Percentiles rank a stretch among this genome's conserved stretches.
Conservation (phyloP, 2,113 vertebrate genomes). For the Ophthalmolycus amberensis region DNA sequence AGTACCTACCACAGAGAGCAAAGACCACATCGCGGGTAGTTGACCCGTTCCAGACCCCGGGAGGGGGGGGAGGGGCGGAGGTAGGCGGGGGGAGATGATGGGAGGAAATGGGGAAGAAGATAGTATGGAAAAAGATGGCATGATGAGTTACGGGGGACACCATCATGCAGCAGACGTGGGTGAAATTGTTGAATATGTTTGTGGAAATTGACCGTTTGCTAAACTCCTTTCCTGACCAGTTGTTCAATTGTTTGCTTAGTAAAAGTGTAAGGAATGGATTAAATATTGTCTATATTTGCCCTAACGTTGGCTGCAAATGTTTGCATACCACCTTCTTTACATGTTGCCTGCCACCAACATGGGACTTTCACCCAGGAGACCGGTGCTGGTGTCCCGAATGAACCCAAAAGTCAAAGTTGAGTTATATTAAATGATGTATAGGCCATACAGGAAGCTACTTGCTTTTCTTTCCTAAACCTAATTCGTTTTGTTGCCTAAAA, state of each 20-base stretch:
- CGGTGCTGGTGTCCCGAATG: too few relatives aligned
- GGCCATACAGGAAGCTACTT: too few relatives aligned
- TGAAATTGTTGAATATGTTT: conserved; percentile 38
- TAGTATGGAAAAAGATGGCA: conserved; percentile 62
- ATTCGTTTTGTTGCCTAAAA: too few relatives aligned
- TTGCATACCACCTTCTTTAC: too few relatives aligned
- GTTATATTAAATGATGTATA: too few relatives aligned
- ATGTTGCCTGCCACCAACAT: too few relatives aligned
- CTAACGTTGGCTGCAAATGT: neutral
- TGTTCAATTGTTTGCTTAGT: neutral
- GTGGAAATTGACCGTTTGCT: conserved; percentile 12
- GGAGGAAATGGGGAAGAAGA: conserved; percentile 45
- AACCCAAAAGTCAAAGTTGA: too few relatives aligned
- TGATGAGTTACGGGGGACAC: conserved; percentile 63
- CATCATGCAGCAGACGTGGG: conserved; percentile 63
- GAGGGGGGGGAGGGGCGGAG: neutral
- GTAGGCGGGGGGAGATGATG: conserved; percentile 21
- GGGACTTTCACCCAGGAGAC: too few relatives aligned
- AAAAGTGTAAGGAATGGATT: neutral
- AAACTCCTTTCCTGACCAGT: neutral
- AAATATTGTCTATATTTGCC: neutral
- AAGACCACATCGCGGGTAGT: conserved; percentile 79
- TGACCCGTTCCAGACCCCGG: conserved; percentile 73
- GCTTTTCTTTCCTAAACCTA: too few relatives aligned
- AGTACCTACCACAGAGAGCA: conserved; percentile 90